phyloP scores from a whole-genome alignment of 1,140 invertebrate genomes.

The Drosophila pseudoobscura region DNA sequence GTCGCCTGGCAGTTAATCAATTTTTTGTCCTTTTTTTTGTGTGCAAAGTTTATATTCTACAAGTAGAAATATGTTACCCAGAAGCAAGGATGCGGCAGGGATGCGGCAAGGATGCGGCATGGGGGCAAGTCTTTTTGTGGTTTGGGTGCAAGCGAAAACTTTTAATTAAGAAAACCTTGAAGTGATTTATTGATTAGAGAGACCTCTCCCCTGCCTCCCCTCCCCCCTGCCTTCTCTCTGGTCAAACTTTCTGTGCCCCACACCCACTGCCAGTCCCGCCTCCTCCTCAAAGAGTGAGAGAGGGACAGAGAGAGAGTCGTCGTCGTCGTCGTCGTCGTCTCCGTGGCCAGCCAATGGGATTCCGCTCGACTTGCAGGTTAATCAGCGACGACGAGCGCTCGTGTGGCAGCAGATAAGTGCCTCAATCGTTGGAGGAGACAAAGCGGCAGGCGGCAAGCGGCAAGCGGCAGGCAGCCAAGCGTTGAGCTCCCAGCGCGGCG shows the following conservation, averaged over 20 bases:
- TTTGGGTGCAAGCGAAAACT: constrained; percentile 67
- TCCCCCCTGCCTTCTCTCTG: neutral
- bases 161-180: constrained; percentile 83
- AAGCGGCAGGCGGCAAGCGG: neutral
- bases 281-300: neutral
- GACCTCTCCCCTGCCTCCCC: too few relatives aligned
- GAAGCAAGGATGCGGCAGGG: neutral
- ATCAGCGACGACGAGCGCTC: constrained; percentile 38
- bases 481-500: constrained; percentile 62
- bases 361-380: constrained; percentile 49
- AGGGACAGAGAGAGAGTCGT: neutral
- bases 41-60: constrained; percentile 42
- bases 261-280: neutral
- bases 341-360: constrained; percentile 6
- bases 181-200: constrained; percentile 83
- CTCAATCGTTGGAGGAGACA: neutral
- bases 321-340: too few relatives aligned
- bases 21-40: constrained; percentile 63
- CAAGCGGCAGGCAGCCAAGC: constrained; percentile 47
- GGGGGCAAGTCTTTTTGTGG: constrained; percentile 59
- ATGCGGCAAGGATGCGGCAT: too few relatives aligned
- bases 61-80: constrained; percentile 25
- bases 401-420: constrained; percentile 47
- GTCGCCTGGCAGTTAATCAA: constrained; percentile 75
- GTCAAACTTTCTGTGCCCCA: constrained; percentile 43